Conservation (phyloP, 2,113 vertebrate genomes). For the Pongo pygmaeus region DNA sequence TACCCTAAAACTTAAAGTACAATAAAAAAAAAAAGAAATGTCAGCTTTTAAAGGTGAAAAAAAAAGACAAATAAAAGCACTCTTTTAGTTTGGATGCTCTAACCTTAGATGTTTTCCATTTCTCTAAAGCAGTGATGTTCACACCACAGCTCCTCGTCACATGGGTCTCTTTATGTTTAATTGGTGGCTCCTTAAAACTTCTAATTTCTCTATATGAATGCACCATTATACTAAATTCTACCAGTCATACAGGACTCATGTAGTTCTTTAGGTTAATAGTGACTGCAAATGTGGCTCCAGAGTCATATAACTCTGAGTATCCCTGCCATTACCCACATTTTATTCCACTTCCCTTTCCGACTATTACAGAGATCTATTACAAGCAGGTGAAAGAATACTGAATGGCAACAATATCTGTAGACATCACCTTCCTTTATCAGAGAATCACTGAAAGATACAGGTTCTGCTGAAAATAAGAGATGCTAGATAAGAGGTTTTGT, state of each 20-base stretch:
- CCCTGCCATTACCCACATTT: neutral
- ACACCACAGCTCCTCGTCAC: neutral
- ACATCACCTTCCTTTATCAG: neutral
- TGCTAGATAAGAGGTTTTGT: neutral
- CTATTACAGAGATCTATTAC: constrained; percentile 5
- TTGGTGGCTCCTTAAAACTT: constrained; percentile 11
- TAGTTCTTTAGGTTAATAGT: constrained; percentile 45
- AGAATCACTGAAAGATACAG: neutral
- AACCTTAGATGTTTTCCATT: neutral
- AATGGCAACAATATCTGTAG: neutral
- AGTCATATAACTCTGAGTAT: constrained; percentile 37
- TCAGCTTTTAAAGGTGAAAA: too few species aligned
- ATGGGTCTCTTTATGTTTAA: constrained; percentile 2
- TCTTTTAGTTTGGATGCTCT: neutral
- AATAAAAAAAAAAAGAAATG: too few species aligned
- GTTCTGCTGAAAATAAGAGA: constrained; percentile 7
- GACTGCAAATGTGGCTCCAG: constrained; percentile 22
- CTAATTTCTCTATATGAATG: constrained; percentile 42
- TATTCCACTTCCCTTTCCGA: constrained; percentile 35
- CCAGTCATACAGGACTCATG: constrained; percentile 13
- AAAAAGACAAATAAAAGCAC: neutral
- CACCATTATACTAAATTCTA: neutral
- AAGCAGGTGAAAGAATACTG: neutral
- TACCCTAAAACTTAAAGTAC: too few species aligned
- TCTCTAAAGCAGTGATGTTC: neutral